phyloP scores from a whole-genome alignment of 2,888 invertebrate species.

The Sisyra nigra region DNA sequence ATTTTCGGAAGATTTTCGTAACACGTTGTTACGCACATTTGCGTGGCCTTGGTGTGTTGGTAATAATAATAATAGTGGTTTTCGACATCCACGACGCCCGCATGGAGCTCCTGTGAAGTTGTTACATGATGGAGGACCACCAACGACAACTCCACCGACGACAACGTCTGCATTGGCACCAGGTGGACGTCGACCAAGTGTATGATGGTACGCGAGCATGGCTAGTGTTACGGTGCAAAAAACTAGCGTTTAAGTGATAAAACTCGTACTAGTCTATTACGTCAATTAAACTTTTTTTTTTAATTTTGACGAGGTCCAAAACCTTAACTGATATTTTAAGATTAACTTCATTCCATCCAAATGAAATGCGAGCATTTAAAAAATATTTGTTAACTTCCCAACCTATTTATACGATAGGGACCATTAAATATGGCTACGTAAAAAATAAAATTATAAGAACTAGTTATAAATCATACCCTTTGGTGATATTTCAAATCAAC shows the following conservation, averaged over 20 bases:
- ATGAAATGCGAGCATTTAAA: too few relatives aligned
- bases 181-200: slow-evolving; percentile 2
- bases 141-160: slow-evolving; percentile 7
- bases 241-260: slow-evolving; percentile 1
- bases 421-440: too few relatives aligned
- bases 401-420: too few relatives aligned
- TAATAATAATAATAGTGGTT: slow-evolving; percentile 19
- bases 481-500: too few relatives aligned
- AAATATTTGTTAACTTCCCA: too few relatives aligned
- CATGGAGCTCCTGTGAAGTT: slow-evolving; percentile 1
- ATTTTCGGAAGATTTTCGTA: slow-evolving; percentile 60
- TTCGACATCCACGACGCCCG: background rate
- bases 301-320: too few relatives aligned
- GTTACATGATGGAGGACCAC: slow-evolving; percentile 4
- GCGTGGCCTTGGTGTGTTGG: slow-evolving; percentile 34
- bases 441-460: too few relatives aligned
- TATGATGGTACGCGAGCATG: slow-evolving; percentile 7
- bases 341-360: too few relatives aligned
- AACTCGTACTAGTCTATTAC: too few relatives aligned
- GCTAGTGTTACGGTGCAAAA: background rate
- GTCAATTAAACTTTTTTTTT: too few relatives aligned
- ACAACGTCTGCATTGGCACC: slow-evolving; percentile 3
- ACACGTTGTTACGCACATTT: slow-evolving; percentile 46
- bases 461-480: too few relatives aligned
- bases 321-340: too few relatives aligned